phyloP scores from a whole-genome alignment of 2,797 vertebrate genomes.

The Ctenopoma multispine region DNA sequence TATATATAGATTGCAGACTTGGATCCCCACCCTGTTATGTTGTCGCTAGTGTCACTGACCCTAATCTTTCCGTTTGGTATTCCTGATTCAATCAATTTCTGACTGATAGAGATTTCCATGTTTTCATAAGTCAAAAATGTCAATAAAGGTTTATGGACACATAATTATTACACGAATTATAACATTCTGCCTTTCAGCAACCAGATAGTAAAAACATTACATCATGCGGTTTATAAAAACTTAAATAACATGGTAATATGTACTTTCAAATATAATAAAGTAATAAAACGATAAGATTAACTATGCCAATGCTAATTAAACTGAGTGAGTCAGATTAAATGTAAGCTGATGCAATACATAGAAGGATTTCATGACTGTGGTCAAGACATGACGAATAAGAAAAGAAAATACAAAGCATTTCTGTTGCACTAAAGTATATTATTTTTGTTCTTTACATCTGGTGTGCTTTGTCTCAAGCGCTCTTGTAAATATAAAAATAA shows the following conservation, averaged over 20 bases:
- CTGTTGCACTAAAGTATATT: too few relatives aligned
- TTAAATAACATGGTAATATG: background rate
- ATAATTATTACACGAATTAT: background rate
- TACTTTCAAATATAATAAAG: background rate
- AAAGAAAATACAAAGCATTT: background rate
- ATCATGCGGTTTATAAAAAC: background rate
- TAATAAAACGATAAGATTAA: conserved; percentile 7
- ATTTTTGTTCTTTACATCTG: too few relatives aligned
- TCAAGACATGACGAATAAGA: background rate
- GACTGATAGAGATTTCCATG: conserved; percentile 4
- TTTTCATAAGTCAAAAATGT: background rate
- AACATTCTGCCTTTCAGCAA: background rate
- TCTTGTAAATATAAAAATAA: background rate
- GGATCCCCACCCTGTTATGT: conserved; percentile 18
- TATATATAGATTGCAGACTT: background rate
- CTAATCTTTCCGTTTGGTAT: conserved; percentile 18
- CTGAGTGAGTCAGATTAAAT: background rate
- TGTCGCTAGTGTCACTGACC: conserved; percentile 32
- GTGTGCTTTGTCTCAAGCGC: too few relatives aligned
- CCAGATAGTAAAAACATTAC: background rate
- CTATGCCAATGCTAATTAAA: background rate
- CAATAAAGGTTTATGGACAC: background rate
- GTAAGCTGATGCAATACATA: background rate
- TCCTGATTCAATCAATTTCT: background rate
- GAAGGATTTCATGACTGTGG: background rate